Evolutionary conservation across 1,140 invertebrate genomes (phyloP).

Genomic region (Diploscapter pachys): DNA sequence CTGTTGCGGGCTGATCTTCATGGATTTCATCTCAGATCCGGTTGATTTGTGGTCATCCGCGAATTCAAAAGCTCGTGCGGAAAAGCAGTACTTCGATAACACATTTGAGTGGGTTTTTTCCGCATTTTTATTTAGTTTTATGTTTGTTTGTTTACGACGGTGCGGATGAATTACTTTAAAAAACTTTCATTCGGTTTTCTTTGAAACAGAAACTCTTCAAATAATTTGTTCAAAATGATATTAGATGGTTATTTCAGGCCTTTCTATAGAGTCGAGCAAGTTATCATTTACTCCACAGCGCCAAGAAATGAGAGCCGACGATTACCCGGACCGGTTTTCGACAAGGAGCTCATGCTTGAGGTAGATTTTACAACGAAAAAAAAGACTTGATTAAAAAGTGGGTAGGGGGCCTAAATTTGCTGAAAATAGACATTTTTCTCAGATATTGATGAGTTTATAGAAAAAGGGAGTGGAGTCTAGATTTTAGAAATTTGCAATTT

Average conservation of each 20-base stretch:
- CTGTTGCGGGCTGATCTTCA: conserved; percentile 9
- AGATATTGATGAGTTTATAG: too few species aligned
- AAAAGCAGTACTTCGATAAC: conserved; percentile 84
- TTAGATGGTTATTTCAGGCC: conserved; percentile 67
- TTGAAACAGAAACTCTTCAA: too few species aligned
- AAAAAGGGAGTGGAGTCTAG: too few species aligned
- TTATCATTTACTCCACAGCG: conserved; percentile 69
- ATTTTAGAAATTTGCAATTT: conserved; percentile 44
- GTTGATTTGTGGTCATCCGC: conserved; percentile 94
- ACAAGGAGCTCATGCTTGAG: conserved; percentile 72
- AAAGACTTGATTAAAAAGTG: too few species aligned
- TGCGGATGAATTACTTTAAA: too few species aligned
- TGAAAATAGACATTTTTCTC: not conserved
- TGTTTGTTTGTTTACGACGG: too few species aligned
- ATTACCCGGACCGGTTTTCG: conserved; percentile 79
- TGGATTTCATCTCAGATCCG: conserved; percentile 73
- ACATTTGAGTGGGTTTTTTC: conserved; percentile 68
- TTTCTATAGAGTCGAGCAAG: conserved; percentile 88
- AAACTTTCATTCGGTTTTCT: too few species aligned
- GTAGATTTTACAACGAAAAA: not conserved
- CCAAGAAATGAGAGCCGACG: conserved; percentile 49
- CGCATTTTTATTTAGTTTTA: too few species aligned
- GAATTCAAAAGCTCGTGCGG: conserved; percentile 74
- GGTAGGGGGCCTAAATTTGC: not conserved
- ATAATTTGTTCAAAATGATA: not conserved